These are phyloP conservation scores for Hydractinia echinata DNA, from an alignment of 30 jellyfish, hydroid and myxozoan genomes.

Conservation along the genomic window DNA sequence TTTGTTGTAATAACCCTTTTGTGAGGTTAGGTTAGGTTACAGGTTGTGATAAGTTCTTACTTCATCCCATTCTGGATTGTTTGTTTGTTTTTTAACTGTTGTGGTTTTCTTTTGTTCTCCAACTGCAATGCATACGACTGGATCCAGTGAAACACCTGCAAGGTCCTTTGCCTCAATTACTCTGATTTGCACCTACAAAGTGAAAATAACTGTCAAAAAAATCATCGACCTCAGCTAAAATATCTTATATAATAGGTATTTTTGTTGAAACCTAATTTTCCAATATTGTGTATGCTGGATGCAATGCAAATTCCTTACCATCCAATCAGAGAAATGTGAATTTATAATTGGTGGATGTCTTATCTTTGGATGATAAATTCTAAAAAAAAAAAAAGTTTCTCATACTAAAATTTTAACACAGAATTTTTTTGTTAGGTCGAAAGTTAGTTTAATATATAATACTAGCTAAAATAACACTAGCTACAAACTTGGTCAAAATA, in stretches of 20 bases:
- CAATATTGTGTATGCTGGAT: too few relatives aligned
- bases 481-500: too few relatives aligned
- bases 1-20: not conserved
- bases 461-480: too few relatives aligned
- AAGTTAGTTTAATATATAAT: too few relatives aligned
- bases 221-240: not conserved
- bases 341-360: slow-evolving; percentile 56
- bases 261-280: too few relatives aligned
- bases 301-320: slow-evolving; percentile 28
- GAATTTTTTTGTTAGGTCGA: too few relatives aligned
- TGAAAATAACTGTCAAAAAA: not conserved
- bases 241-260: too few relatives aligned
- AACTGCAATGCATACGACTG: slow-evolving; percentile 65
- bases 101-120: slow-evolving; percentile 79
- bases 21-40: not conserved
- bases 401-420: too few relatives aligned
- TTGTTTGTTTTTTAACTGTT: slow-evolving; percentile 86
- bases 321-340: slow-evolving; percentile 68
- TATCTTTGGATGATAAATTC: slow-evolving; percentile 79
- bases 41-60: slow-evolving; percentile 25
- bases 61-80: slow-evolving; percentile 98
- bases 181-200: slow-evolving; percentile 74
- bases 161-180: slow-evolving; percentile 84
- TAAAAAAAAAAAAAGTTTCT: slow-evolving; percentile 16
- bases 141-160: slow-evolving; percentile 95